Percentiles rank a stretch among this genome's conserved stretches.
Evolutionary conservation across 2,797 vertebrate species (phyloP).

Genomic region (Euthynnus affinis): DNA sequence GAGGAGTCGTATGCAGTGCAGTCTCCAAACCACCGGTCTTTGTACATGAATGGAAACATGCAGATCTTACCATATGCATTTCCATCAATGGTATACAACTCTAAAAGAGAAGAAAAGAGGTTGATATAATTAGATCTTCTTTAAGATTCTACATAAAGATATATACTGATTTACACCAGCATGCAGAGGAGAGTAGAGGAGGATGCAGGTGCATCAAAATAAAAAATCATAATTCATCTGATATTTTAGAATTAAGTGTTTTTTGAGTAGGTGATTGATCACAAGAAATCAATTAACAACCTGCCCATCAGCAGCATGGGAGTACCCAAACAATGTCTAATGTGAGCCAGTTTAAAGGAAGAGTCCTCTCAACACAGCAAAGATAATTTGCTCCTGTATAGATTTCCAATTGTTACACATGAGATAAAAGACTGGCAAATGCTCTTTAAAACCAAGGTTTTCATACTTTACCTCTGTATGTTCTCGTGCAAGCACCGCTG

Average conservation of each 20-base stretch:
- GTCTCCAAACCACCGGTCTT: slow-evolving; percentile 89
- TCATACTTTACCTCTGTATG: slow-evolving; percentile 90
- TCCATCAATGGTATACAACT: slow-evolving; percentile 89
- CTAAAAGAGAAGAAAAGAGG: slow-evolving; percentile 76
- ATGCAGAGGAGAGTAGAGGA: not conserved
- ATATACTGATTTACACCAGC: not conserved
- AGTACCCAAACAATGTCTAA: not conserved
- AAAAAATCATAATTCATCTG: not conserved
- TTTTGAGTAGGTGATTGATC: not conserved
- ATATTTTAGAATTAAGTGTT: not conserved
- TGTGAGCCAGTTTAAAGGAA: not conserved
- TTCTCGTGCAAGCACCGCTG: slow-evolving; percentile 89
- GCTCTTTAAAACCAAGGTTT: not conserved
- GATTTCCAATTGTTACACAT: not conserved
- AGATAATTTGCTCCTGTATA: not conserved
- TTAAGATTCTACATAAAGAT: not conserved
- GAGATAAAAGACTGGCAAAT: too few relatives aligned
- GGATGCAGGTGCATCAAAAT: not conserved
- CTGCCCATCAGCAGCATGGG: not conserved
- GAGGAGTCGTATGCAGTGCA: slow-evolving; percentile 87
- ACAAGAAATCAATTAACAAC: not conserved
- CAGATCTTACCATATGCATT: slow-evolving; percentile 91
- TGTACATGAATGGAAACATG: slow-evolving; percentile 93
- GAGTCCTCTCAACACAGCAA: not conserved
- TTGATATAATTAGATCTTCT: not conserved